Base-by-base conservation (phyloP, 2,113 vertebrate genomes). In the Centropristis striata region DNA sequence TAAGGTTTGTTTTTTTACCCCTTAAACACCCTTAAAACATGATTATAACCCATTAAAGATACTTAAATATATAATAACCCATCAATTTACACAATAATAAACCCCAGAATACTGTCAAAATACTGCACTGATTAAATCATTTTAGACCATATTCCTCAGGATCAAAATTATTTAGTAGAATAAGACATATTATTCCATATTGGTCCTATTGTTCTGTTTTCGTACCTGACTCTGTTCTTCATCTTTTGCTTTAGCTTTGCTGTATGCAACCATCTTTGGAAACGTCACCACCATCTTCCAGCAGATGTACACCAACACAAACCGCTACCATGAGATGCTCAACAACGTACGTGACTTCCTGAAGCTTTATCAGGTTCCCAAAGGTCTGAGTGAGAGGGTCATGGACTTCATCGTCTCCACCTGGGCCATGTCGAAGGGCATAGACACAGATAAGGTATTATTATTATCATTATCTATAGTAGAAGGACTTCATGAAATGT, bases 381-480 rank as follows among this genome's bases (percentile, higher is more conserved):
- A 98, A 96, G 97, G 98, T 86, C 96, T 99, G 92, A 99, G 98
- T 42, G 98, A 99, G 90, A 94, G 98, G 81, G 98, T 99, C 78
- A 99, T 99, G 98, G 98, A 99, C 95, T 99, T 98, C 84, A 99
- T 99, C 32, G 98, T 99, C 53, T 99, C 98, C 50, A 99, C 98
- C 0, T 99, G 98, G 98, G 98, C 98, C 87, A 98, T 99, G 98
- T 98, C 98, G 5, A 99, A 98, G 94, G 98, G 98, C 94, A 99
- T 99, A 20, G 98, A 99, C 94, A 99, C 98, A 51, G 98, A 99
- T 87, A 99, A 97, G 98, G 98, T 99, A 95, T 27, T 8, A n/a
- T n/a, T 6, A 20, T 16, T 21, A 8, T 41, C 11, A 23, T 15
- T 41, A 20, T n/a, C 21, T 4, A 12, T 21, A 9, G n/a, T 23